A percentile compares a stretch with the other conserved stretches of the same genome.
phyloP scores from a whole-genome alignment of 2,113 vertebrate genomes.

The Carlito syrichta region DNA sequence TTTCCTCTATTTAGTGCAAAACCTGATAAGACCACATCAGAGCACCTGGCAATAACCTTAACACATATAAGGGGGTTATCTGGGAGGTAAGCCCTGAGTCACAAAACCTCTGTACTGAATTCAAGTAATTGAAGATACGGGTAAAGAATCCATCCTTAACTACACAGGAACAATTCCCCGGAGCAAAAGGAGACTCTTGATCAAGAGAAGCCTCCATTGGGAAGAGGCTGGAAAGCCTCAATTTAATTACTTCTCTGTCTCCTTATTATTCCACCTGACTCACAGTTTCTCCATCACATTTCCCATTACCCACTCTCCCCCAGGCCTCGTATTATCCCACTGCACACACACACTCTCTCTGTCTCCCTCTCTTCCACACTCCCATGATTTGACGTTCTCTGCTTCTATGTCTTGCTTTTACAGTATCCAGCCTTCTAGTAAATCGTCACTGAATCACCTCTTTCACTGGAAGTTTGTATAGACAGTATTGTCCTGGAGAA shows the following conservation, averaged over 20 bases:
- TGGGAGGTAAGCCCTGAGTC: neutral
- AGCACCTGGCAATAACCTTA: neutral
- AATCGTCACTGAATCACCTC: neutral
- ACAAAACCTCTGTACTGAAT: neutral
- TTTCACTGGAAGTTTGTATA: neutral
- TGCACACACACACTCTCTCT: neutral
- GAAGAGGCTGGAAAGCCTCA: neutral
- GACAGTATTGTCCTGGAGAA: neutral
- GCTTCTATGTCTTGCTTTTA: neutral
- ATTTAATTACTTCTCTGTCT: constrained; percentile 46
- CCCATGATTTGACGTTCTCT: neutral
- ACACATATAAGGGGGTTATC: neutral
- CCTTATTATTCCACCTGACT: neutral
- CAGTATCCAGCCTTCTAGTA: neutral
- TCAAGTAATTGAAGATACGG: neutral
- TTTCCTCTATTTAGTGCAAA: neutral
- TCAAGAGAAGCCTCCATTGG: constrained; percentile 15
- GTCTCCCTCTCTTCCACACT: no score
- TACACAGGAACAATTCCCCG: neutral
- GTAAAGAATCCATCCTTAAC: constrained; percentile 3
- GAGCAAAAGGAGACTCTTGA: neutral
- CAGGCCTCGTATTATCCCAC: neutral
- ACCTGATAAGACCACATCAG: neutral
- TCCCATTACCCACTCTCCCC: no score
- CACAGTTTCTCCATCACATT: neutral